These are phyloP conservation scores for Tenodera sinensis DNA, from an alignment of 2,888 invertebrate species.

Conservation along the genomic window DNA sequence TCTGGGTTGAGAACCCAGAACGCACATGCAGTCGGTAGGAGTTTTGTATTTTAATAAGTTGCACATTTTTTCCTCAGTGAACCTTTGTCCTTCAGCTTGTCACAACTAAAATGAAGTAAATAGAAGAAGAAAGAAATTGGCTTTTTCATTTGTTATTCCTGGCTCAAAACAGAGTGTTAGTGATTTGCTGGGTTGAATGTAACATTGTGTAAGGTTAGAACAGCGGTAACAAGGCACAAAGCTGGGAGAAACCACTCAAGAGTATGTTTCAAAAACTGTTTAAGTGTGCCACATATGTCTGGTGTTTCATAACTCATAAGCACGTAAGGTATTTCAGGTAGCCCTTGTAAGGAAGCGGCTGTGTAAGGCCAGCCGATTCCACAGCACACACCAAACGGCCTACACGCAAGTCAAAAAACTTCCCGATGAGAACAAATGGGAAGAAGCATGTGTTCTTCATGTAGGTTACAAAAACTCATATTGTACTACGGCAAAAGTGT, in stretches of 20 bases:
- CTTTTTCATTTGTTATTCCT: too few species aligned
- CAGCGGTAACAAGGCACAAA: background rate
- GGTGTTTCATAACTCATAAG: background rate
- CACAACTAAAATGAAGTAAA: too few species aligned
- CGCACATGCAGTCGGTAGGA: too few species aligned
- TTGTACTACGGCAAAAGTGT: background rate
- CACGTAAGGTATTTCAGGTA: background rate
- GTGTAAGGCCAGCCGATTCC: background rate
- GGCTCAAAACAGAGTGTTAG: too few species aligned
- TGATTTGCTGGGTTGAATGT: too few species aligned
- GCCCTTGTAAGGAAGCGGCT: background rate
- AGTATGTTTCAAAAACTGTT: background rate
- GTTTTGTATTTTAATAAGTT: too few species aligned
- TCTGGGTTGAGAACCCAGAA: too few species aligned
- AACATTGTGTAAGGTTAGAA: too few species aligned
- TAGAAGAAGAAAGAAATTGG: too few species aligned
- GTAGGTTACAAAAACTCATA: background rate
- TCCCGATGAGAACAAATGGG: background rate
- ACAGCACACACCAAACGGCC: background rate
- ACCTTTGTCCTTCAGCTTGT: too few species aligned
- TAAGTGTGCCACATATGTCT: background rate
- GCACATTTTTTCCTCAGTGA: too few species aligned
- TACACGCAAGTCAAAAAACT: background rate
- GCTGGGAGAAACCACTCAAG: background rate
- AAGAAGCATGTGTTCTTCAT: background rate